These are phyloP conservation scores for Calidris pugnax DNA, from an alignment of 2,113 vertebrate species.

Conservation along the genomic window DNA sequence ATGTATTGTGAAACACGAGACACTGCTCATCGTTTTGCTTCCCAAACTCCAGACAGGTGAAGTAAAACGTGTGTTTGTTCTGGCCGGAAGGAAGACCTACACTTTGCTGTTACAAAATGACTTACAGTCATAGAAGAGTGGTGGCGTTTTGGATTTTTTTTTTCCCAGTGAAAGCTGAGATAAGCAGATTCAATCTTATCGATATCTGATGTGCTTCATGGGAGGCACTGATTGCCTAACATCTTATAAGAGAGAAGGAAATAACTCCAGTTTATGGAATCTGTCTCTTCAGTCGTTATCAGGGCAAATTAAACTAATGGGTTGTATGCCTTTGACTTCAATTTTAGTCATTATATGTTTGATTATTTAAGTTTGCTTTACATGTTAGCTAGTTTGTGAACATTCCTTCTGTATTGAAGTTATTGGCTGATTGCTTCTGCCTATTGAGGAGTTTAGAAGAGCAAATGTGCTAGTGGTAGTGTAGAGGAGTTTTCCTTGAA, in stretches of 20 bases:
- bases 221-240: background rate
- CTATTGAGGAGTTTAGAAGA: background rate
- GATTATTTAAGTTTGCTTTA: background rate
- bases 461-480: background rate
- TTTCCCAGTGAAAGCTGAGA: background rate
- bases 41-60: background rate
- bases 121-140: background rate
- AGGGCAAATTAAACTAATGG: background rate
- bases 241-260: background rate
- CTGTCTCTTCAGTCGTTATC: background rate
- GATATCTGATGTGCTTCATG: background rate
- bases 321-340: background rate
- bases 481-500: background rate
- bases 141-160: background rate
- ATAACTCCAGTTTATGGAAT: background rate
- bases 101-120: background rate
- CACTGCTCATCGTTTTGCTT: background rate
- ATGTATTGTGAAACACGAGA: constrained; percentile 35
- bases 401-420: background rate
- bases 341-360: background rate
- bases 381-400: background rate
- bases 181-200: background rate
- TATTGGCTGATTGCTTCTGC: background rate
- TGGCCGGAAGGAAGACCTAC: background rate
- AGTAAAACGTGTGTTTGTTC: background rate